Evolutionary conservation across 2,797 vertebrate species (phyloP).

Genomic region (Echeneis naucrates): DNA sequence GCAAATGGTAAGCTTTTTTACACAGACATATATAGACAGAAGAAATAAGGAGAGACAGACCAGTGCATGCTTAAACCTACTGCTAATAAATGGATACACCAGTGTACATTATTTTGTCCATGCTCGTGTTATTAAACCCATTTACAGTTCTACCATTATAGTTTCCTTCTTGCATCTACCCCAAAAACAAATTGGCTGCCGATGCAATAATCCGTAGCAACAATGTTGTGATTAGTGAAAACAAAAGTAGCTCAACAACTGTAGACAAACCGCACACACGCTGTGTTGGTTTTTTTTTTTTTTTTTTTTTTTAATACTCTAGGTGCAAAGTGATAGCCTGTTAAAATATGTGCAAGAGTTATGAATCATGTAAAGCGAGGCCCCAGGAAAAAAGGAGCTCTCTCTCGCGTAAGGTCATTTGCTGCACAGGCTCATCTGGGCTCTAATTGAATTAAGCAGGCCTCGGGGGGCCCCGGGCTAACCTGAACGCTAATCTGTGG

Average conservation of each 20-base stretch:
- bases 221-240: constrained; percentile 20
- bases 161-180: background rate
- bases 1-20: constrained; percentile 83
- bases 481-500: constrained; percentile 87
- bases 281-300: constrained; percentile 30
- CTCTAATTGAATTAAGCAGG: constrained; percentile 89
- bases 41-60: constrained; percentile 78
- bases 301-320: constrained; percentile 63
- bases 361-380: constrained; percentile 83
- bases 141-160: constrained; percentile 11
- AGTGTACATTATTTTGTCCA: no score
- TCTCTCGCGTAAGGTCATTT: constrained; percentile 85
- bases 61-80: constrained; percentile 70
- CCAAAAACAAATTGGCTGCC: constrained; percentile 3
- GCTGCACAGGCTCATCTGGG: constrained; percentile 85
- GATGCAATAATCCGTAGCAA: constrained; percentile 25
- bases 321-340: constrained; percentile 80
- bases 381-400: constrained; percentile 75
- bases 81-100: constrained; percentile 34
- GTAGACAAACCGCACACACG: constrained; percentile 45
- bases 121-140: constrained; percentile 18
- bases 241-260: constrained; percentile 16
- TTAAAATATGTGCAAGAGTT: constrained; percentile 81
- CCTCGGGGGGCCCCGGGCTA: constrained; percentile 84
- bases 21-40: constrained; percentile 79